Conservation (phyloP, 2,797 vertebrate genomes). For the Philypnodon macrostomus region DNA sequence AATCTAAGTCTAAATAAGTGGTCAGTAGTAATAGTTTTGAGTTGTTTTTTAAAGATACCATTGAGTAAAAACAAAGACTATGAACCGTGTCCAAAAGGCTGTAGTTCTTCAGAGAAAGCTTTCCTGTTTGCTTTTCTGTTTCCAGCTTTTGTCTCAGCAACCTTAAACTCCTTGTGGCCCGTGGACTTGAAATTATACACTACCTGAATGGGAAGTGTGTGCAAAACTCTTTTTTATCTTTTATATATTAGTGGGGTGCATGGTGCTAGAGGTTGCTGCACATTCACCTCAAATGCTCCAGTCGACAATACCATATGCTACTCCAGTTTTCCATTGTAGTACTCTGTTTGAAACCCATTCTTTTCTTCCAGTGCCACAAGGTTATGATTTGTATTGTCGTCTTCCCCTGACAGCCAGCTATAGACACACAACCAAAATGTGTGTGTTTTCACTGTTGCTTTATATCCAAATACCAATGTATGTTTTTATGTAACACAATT, state of each 20-base stretch:
- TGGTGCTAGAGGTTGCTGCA: background rate
- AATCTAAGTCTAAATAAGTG: conserved; percentile 14
- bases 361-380: background rate
- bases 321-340: background rate
- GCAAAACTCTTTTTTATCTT: conserved; percentile 2
- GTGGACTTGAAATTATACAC: background rate
- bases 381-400: background rate
- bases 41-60: background rate
- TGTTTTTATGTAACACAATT: too few species aligned
- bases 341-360: conserved; percentile 1
- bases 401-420: background rate
- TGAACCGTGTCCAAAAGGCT: background rate
- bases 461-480: too few species aligned
- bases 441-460: background rate
- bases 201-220: background rate
- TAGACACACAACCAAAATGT: background rate
- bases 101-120: background rate
- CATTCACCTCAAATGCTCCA: background rate
- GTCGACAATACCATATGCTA: background rate
- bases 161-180: background rate
- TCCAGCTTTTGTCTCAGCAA: background rate
- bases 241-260: background rate
- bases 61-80: background rate
- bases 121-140: background rate
- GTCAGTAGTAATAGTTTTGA: background rate